Percentiles rank a stretch among this genome's conserved stretches.
phyloP scores from a whole-genome alignment of 2,888 invertebrate genomes.

The Brenthis ino region DNA sequence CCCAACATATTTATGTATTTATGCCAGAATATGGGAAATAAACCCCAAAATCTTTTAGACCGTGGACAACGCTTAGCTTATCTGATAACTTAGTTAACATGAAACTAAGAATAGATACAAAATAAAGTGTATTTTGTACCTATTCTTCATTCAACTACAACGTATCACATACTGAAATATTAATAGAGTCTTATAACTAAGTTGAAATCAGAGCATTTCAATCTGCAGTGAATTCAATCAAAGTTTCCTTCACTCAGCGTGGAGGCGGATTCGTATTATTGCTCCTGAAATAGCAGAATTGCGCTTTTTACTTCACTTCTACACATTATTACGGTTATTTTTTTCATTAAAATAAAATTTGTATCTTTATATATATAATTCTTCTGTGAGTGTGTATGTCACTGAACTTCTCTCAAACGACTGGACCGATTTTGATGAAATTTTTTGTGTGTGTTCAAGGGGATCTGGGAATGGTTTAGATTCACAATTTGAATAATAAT shows the following conservation, averaged over 20 bases:
- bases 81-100: too few species aligned
- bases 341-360: neutral
- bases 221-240: conserved; percentile 41
- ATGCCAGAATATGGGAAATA: too few species aligned
- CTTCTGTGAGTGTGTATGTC: too few species aligned
- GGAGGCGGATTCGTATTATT: conserved; percentile 38
- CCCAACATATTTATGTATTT: too few species aligned
- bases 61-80: too few species aligned
- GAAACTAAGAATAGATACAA: neutral
- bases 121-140: neutral
- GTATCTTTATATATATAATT: too few species aligned
- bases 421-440: too few species aligned
- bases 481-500: too few species aligned
- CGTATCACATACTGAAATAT: conserved; percentile 17
- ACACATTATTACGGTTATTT: conserved; percentile 7
- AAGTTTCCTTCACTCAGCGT: conserved; percentile 38
- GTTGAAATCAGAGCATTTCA: conserved; percentile 14
- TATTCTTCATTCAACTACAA: neutral
- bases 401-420: too few species aligned
- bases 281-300: conserved; percentile 20
- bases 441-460: too few species aligned
- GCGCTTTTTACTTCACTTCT: conserved; percentile 17
- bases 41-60: too few species aligned
- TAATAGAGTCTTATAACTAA: conserved; percentile 11
- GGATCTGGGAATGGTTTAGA: too few species aligned